These are phyloP conservation scores for Spodoptera picta DNA, from an alignment of 2,888 invertebrate genomes.

Conservation along the genomic window DNA sequence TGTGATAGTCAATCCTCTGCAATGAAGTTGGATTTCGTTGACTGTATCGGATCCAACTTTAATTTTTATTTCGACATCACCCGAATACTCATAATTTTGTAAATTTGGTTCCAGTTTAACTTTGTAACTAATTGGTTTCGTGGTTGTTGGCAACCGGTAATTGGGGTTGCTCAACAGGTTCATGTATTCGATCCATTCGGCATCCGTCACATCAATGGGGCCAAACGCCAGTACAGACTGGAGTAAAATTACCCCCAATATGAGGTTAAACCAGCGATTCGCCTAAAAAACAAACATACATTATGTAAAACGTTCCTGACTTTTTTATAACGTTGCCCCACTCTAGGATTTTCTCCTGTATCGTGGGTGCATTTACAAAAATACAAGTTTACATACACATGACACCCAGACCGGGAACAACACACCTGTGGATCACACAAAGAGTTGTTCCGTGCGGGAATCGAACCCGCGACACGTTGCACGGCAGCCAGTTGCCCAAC, in stretches of 20 bases:
- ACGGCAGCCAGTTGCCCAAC: no score
- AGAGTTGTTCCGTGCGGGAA: no score
- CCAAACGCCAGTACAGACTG: constrained; percentile 70
- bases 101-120: constrained; percentile 87
- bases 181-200: constrained; percentile 76
- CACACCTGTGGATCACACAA: no score
- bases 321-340: no score
- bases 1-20: constrained; percentile 72
- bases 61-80: constrained; percentile 75
- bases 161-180: constrained; percentile 66
- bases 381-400: no score
- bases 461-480: no score
- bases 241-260: constrained; percentile 69
- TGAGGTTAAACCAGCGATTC: constrained; percentile 69
- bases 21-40: constrained; percentile 76
- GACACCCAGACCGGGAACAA: no score
- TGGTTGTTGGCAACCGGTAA: constrained; percentile 82
- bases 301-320: no score
- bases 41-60: constrained; percentile 54
- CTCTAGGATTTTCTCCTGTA: no score
- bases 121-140: constrained; percentile 86
- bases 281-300: constrained; percentile 63
- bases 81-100: constrained; percentile 76
- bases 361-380: no score
- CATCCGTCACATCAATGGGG: constrained; percentile 73